Percentiles rank a stretch among this genome's conserved stretches.
Evolutionary conservation across 2,888 invertebrate genomes (phyloP).

Genomic region (Penaeus monodon): DNA sequence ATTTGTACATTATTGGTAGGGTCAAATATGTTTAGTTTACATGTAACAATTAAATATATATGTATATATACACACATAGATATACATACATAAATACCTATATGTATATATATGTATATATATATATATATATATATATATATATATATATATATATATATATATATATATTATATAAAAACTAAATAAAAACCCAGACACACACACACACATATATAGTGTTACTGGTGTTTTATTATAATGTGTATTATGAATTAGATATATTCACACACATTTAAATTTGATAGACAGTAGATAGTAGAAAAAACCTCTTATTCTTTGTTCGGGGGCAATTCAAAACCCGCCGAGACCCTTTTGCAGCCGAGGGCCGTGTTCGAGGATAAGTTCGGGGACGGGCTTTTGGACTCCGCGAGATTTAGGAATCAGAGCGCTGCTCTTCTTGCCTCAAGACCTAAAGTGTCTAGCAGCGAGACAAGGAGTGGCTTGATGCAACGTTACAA

Average conservation of each 20-base stretch:
- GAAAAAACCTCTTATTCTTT: not conserved
- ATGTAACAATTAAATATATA: not conserved
- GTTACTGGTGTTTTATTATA: no score
- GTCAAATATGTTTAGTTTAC: not conserved
- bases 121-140: not conserved
- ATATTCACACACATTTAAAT: no score
- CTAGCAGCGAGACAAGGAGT: slow-evolving; percentile 80
- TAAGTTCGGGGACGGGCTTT: slow-evolving; percentile 71
- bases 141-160: not conserved
- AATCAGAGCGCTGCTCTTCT: slow-evolving; percentile 87
- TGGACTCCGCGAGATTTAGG: slow-evolving; percentile 72
- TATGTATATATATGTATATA: not conserved
- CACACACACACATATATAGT: not conserved
- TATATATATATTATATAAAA: not conserved
- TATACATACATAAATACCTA: slow-evolving; percentile 1
- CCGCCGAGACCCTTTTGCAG: slow-evolving; percentile 22
- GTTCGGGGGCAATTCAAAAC: not conserved
- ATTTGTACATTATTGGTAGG: no score
- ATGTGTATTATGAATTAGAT: no score
- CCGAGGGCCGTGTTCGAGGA: slow-evolving; percentile 60
- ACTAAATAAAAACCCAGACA: not conserved
- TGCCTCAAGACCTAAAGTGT: slow-evolving; percentile 90
- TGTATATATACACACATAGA: not conserved
- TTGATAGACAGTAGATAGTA: not conserved
- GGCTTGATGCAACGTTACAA: not conserved